phyloP scores from a whole-genome alignment of 2,113 vertebrate species.

The pig (Sus scrofa) region DNA sequence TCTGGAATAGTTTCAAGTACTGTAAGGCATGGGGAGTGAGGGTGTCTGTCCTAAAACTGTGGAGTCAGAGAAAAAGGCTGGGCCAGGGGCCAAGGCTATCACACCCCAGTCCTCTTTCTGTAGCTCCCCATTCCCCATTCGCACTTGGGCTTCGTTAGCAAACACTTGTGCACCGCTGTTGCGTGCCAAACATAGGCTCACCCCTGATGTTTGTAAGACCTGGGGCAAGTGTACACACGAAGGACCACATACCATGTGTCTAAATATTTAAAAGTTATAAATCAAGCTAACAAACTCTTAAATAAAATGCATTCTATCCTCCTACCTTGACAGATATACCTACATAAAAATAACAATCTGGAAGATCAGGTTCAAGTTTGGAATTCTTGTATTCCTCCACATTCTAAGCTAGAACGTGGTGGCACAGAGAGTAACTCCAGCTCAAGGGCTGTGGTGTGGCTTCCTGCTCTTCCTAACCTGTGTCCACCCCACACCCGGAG shows the following conservation, averaged over 20 bases:
- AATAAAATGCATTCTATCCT: not conserved
- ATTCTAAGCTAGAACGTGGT: not conserved
- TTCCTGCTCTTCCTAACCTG: not conserved
- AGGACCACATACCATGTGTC: not conserved
- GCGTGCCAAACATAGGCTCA: not conserved
- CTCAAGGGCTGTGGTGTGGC: not conserved
- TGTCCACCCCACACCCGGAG: not conserved
- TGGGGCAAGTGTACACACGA: not conserved
- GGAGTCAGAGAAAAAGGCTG: not conserved
- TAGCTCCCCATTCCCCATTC: not conserved
- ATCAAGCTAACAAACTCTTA: not conserved
- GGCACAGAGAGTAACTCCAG: not conserved
- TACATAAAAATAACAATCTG: not conserved
- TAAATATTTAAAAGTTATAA: conserved; percentile 54
- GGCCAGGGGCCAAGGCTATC: not conserved
- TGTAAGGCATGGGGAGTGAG: not conserved
- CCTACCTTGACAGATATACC: not conserved
- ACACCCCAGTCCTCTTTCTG: not conserved
- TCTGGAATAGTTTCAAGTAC: not conserved
- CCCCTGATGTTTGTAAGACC: not conserved
- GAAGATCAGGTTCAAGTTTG: conserved; percentile 27
- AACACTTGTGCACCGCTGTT: not conserved
- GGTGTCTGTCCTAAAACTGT: not conserved
- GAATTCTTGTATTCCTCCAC: not conserved
- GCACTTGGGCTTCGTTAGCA: not conserved